These are phyloP conservation scores for Chloropsis hardwickii DNA, from an alignment of 2,113 vertebrate species.

Conservation along the genomic window DNA sequence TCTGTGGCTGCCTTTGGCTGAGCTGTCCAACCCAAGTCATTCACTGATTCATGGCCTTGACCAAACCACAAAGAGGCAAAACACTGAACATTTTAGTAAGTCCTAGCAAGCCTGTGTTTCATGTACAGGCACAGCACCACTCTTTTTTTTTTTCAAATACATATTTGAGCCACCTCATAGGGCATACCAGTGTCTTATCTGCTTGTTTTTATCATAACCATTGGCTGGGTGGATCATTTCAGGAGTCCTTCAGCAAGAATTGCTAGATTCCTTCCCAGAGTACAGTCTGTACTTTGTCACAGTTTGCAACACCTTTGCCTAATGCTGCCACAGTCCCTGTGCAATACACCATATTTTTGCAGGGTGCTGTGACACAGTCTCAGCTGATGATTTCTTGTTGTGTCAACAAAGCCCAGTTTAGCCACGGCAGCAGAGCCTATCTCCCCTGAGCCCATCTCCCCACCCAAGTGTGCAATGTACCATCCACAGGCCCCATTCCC, in stretches of 20 bases:
- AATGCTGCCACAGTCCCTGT: neutral
- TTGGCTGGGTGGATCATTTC: neutral
- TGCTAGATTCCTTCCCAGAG: neutral
- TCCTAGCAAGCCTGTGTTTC: neutral
- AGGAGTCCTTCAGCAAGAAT: neutral
- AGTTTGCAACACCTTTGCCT: neutral
- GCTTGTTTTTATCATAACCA: neutral
- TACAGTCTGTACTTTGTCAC: neutral
- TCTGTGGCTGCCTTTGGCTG: neutral
- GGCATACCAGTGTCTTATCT: neutral
- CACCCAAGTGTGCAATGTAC: accelerated
- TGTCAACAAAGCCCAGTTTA: neutral
- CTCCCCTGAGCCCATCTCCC: neutral
- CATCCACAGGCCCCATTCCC: neutral
- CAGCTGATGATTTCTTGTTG: neutral
- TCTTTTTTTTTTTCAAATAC: neutral
- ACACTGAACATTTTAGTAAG: neutral
- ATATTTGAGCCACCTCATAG: neutral
- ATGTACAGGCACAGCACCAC: neutral
- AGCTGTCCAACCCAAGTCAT: neutral
- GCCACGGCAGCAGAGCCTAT: neutral
- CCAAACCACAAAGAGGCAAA: neutral
- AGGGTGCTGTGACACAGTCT: neutral
- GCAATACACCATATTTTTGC: neutral
- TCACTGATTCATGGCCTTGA: neutral